phyloP scores from a whole-genome alignment of 2,113 vertebrate genomes.

The Pseudopodoces humilis region DNA sequence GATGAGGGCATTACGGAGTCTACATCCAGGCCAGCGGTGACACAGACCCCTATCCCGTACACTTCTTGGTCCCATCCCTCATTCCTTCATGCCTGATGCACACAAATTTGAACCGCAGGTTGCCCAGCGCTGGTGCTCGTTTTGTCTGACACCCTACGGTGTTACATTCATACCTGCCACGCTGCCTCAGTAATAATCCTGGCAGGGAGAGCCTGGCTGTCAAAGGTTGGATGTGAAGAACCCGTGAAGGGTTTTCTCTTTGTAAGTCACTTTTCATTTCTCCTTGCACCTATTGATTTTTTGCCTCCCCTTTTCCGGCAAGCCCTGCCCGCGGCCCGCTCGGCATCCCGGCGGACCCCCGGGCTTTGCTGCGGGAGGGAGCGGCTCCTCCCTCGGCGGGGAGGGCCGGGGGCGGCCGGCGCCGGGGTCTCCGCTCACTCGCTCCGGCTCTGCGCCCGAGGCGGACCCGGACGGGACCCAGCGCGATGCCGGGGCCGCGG shows the following conservation, averaged over 20 bases:
- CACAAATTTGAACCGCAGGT: neutral
- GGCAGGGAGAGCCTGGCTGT: neutral
- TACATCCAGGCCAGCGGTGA: neutral
- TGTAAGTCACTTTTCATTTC: neutral
- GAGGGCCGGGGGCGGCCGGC: neutral
- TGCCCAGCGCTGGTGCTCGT: neutral
- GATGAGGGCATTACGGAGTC: neutral
- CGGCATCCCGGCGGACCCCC: neutral
- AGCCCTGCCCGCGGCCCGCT: neutral
- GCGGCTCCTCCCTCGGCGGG: slow-evolving; percentile 38
- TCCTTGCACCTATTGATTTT: neutral
- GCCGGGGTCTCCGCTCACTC: slow-evolving; percentile 58
- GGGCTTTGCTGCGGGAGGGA: neutral
- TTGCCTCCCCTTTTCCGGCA: neutral
- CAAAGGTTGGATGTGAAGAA: neutral
- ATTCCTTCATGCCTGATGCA: neutral
- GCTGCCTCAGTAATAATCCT: neutral
- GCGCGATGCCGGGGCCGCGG: neutral
- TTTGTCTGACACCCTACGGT: neutral
- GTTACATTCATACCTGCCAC: neutral
- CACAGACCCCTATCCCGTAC: neutral
- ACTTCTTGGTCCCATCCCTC: neutral
- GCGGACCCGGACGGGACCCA: too few species aligned
- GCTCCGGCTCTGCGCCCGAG: neutral
- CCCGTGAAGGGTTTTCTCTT: neutral